Evolutionary conservation across 1,140 invertebrate species (phyloP), one percentile per base, ranked within the genome.

Genomic region (Proales similis): DNA sequence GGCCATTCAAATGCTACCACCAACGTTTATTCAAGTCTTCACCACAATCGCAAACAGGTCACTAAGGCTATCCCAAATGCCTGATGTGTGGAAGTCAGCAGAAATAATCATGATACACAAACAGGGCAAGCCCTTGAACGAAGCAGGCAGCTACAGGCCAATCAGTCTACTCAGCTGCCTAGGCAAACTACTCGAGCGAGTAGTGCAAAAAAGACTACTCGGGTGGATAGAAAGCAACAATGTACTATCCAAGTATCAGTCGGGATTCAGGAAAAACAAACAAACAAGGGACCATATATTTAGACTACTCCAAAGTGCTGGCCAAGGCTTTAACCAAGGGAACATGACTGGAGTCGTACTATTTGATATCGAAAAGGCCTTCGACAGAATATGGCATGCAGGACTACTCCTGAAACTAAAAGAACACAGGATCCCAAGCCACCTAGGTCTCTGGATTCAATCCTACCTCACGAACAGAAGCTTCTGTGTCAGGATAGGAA

Each of bases 71-170:
- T n/a, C 20, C 17, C 27, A 53, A n/a, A 9, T 53, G 3, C 64
- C 65, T 11, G 20, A 7, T 9, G 17, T 14, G 0, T 67, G 66
- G 65, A 63, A 51, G 43, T 46, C 20, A 7, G 47, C 67, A 0
- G 43, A 26, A 1, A 33, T 57, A 4, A 45, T 63, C 3, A 64
- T 65, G 6, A 42, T 67, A 3, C 33, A 27, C 5, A 67, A 67
- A 38, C 49, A 60, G 17, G 64, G 30, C 0, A 67, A 67, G 63
- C 14, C 46, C 9, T 26, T 45, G 0, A 4, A 38, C 0, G 17
- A 65, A 3, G 43, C 39, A 1, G 12, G 0, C 0, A 60, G 26
- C 2, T 67, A 67, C 26, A 2, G 66, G 17, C 64, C 66, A 0
- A 65, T 67, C 7, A 30, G 22, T 19, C 64, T 67, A 0, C 39